Evolutionary conservation across 2,797 vertebrate species (phyloP).

Genomic region (Anguilla anguilla): DNA sequence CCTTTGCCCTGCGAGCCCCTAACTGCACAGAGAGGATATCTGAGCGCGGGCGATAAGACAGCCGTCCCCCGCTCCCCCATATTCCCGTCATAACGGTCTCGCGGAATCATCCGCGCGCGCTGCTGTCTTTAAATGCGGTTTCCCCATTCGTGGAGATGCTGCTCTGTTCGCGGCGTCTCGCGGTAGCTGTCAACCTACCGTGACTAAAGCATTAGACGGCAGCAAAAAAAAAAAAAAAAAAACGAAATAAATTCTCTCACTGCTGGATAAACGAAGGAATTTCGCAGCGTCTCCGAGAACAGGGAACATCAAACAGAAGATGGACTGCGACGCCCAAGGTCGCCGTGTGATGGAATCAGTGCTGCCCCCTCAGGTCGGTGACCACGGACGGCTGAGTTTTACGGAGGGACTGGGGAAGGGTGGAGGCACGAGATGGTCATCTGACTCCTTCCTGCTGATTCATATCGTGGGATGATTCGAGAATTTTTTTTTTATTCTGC

Average conservation of each 20-base stretch:
- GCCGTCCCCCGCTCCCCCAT: background rate
- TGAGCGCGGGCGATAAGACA: background rate
- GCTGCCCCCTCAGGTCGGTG: background rate
- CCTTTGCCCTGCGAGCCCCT: background rate
- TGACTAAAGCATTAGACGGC: background rate
- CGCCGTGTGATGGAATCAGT: background rate
- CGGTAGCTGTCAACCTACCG: background rate
- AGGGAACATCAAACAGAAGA: background rate
- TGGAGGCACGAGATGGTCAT: background rate
- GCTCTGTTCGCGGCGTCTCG: background rate
- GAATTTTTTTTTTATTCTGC: constrained; percentile 20
- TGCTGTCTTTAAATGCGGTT: background rate
- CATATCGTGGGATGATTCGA: constrained; percentile 43
- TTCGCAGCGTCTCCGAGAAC: background rate
- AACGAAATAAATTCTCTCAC: background rate
- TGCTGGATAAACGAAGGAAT: background rate
- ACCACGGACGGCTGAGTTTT: background rate
- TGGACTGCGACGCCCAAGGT: background rate
- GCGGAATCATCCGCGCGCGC: background rate
- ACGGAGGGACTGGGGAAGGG: background rate
- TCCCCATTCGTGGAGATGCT: background rate
- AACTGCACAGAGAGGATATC: background rate
- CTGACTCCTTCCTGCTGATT: constrained; percentile 39
- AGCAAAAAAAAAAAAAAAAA: background rate
- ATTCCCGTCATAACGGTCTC: background rate